A percentile compares a stretch with the other conserved stretches of the same genome.
Evolutionary conservation across 1,140 invertebrate genomes (phyloP).

Genomic region (Schmidtea mediterranea): DNA sequence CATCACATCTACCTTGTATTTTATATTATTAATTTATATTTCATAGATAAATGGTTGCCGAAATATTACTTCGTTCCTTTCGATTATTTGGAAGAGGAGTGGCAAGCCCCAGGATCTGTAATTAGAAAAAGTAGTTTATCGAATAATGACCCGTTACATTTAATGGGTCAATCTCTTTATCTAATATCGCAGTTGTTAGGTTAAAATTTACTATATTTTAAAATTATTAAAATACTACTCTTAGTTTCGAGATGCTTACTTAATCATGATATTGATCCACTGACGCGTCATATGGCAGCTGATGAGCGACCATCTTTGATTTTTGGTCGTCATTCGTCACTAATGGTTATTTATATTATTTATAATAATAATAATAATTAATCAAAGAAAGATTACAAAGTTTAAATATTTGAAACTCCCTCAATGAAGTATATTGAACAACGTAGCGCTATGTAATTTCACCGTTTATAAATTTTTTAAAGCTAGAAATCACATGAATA

Average conservation of each 20-base stretch:
- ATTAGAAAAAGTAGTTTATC: constrained; percentile 34
- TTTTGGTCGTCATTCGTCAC: no score
- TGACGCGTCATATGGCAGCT: neutral
- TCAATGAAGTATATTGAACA: no score
- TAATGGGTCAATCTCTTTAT: constrained; percentile 79
- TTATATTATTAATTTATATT: no score
- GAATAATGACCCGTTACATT: constrained; percentile 31
- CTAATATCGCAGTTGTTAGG: constrained; percentile 64
- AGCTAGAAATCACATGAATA: no score
- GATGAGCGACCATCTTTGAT: neutral
- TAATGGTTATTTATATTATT: no score
- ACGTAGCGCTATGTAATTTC: no score
- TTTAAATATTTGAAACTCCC: no score
- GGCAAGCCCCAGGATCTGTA: constrained; percentile 40
- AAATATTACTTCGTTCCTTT: constrained; percentile 64
- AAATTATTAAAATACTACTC: no score
- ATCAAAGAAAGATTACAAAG: no score
- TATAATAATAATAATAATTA: no score
- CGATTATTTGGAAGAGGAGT: constrained; percentile 47
- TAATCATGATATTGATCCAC: constrained; percentile 9
- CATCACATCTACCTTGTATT: no score
- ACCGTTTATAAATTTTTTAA: no score
- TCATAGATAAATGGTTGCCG: constrained; percentile 27
- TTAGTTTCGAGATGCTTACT: neutral
- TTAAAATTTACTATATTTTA: constrained; percentile 10